Base-by-base conservation (phyloP, 2,888 invertebrate species). In the Lepidonotus clava region DNA sequence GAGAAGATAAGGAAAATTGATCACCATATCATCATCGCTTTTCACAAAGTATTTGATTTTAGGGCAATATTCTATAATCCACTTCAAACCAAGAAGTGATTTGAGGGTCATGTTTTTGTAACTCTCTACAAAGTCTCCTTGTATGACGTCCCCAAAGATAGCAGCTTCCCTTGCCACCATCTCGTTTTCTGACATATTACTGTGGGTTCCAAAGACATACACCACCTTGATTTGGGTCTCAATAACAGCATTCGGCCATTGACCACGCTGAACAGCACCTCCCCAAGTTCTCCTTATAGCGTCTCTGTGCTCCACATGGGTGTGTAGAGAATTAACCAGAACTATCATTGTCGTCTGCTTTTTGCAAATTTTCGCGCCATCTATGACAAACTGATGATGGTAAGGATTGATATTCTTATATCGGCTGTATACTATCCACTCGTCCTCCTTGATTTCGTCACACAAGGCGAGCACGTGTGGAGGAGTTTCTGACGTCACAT, bases 231-330 rank as follows among this genome's bases (percentile, higher is more conserved):
- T 41, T 18, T 86, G 40, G 21, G 46, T 18, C 18, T 66, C n/a
- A 24, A 87, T 34, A 1, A 36, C 66, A 8, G 40, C 38, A 18
- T 53, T 24, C 5, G 89, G 87, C 89, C 89, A 89, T 14, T 41
- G n/a, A 24, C 5, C 61, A 40, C 46, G 41, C 6, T 46, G 34
- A 1, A 84, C 80, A n/a, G 86, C 87, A 14, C 87, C 87, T 0
- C 91, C 92, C 92, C 92, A 92, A 0, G 92, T 92, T 8, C 90
- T 88, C 18, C 92, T 87, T 6, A 92, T 92, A 24, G 90, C 91
- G 51, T 87, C 71, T 21, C 92, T 85, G 71, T 89, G 83, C 6
- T 87, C 88, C 21, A 87, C 96, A 93, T 97, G 96, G 91, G 96
- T 96, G 0, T 96, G 95, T 87, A 98, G 84, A n/a, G 89, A 87